A percentile compares a stretch with the other conserved stretches of the same genome.
Conservation (phyloP, 2,797 vertebrate genomes). For the Halcyon leucocephala region DNA sequence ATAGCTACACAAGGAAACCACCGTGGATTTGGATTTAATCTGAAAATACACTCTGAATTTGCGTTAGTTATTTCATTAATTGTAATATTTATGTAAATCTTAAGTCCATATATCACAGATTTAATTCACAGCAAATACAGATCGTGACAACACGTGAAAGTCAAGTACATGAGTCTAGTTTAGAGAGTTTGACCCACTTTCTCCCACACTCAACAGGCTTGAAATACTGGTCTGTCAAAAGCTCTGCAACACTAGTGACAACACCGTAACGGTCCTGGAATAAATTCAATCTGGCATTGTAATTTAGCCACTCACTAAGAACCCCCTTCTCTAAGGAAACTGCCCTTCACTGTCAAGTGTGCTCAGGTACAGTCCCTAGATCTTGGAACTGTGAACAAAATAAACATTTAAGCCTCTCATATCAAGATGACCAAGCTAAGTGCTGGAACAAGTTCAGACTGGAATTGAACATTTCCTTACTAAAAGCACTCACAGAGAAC, state of each 20-base stretch:
- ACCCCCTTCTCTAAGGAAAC: not conserved
- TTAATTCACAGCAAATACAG: not conserved
- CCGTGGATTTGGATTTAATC: not conserved
- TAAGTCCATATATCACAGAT: not conserved
- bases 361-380: not conserved
- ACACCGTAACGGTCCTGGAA: accelerated
- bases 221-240: not conserved
- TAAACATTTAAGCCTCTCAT: not conserved
- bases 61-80: not conserved
- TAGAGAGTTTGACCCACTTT: not conserved
- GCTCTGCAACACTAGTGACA: not conserved
- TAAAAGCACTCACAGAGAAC: not conserved
- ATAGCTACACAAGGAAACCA: not conserved
- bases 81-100: not conserved
- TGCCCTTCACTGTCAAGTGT: not conserved
- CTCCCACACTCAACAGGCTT: not conserved
- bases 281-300: not conserved
- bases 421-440: not conserved
- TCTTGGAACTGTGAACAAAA: not conserved
- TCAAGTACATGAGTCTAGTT: not conserved
- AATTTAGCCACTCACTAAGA: not conserved
- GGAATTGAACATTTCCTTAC: not conserved
- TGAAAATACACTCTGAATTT: not conserved
- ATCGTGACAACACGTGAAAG: not conserved
- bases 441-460: slow-evolving; percentile 25